Conservation (phyloP, 2,113 vertebrate genomes). For the Herpetotheres cachinnans region DNA sequence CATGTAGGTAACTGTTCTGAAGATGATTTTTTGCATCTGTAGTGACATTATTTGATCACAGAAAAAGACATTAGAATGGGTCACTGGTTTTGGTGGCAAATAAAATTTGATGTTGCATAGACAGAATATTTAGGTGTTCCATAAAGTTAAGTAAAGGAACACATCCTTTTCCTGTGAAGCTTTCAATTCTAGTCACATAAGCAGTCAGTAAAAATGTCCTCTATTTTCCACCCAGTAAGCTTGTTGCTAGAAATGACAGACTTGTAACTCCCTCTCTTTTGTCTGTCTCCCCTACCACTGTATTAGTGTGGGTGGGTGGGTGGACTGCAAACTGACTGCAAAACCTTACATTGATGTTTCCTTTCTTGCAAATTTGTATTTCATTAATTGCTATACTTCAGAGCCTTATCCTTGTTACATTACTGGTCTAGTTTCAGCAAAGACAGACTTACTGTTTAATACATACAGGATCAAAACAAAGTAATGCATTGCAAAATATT, state of each 20-base stretch:
- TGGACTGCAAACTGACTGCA: background rate
- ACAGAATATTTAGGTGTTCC: background rate
- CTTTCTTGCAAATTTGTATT: background rate
- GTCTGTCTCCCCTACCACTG: background rate
- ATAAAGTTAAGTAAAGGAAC: background rate
- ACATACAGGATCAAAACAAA: background rate
- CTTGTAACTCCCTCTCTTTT: background rate
- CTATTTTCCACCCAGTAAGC: background rate
- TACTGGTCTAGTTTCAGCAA: background rate
- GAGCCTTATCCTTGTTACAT: background rate
- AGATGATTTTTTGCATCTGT: background rate
- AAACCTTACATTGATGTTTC: background rate
- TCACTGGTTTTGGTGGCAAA: background rate
- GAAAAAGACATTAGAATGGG: background rate
- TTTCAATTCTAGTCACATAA: conserved; percentile 11
- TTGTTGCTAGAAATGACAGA: background rate
- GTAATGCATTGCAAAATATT: background rate
- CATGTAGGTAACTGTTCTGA: background rate
- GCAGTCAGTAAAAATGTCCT: background rate
- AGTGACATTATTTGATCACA: background rate
- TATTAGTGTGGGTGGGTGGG: background rate
- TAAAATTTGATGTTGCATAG: background rate
- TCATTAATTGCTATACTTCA: background rate
- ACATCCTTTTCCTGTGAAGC: background rate
- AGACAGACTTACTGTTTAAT: background rate